A percentile compares a stretch with the other conserved stretches of the same genome.
Evolutionary conservation across 2,113 vertebrate species (phyloP).

Genomic region (Acinonyx jubatus): DNA sequence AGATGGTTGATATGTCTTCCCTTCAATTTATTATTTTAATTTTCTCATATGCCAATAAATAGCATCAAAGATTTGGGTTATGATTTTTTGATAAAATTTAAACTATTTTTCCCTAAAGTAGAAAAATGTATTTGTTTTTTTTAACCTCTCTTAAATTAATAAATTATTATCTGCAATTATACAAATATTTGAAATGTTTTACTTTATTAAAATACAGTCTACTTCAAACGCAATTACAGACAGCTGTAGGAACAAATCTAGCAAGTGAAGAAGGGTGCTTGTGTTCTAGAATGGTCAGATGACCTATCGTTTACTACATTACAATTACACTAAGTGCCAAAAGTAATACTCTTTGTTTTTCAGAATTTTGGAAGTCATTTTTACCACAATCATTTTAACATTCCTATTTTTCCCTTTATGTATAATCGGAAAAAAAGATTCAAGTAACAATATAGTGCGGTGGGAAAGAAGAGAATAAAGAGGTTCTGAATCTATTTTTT

Average conservation of each 20-base stretch:
- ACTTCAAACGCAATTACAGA: background rate
- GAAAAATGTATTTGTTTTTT: background rate
- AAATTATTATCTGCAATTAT: background rate
- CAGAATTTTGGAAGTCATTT: background rate
- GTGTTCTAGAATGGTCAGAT: background rate
- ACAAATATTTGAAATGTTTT: background rate
- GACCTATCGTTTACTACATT: background rate
- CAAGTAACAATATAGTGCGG: background rate
- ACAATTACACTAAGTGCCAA: background rate
- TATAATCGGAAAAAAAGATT: background rate
- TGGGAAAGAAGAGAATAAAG: background rate
- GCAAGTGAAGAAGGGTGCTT: background rate
- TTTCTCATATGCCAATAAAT: background rate
- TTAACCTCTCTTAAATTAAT: background rate
- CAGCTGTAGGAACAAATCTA: background rate
- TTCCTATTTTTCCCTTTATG: background rate
- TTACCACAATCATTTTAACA: constrained; percentile 20
- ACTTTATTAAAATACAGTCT: background rate
- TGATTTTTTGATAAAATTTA: background rate
- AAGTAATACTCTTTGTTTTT: background rate
- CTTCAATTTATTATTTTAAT: background rate
- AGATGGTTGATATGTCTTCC: background rate
- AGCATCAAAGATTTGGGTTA: background rate
- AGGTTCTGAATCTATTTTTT: background rate
- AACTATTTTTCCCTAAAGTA: background rate